Percentiles rank a stretch among this genome's conserved stretches.
Conservation (phyloP, 2,888 invertebrate species). For the Drosophila peninsularis region DNA sequence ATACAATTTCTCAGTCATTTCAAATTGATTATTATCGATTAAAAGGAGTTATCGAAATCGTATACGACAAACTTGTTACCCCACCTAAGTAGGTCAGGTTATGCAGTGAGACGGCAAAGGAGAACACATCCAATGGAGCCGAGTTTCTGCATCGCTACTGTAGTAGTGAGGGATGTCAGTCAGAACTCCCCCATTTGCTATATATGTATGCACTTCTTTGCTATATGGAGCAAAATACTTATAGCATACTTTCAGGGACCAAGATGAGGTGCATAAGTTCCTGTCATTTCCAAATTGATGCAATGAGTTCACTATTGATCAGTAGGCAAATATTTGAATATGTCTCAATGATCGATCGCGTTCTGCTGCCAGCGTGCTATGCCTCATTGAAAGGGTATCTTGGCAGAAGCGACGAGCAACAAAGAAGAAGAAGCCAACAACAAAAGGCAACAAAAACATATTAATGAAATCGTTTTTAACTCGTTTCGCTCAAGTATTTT, state of each 20-base stretch:
- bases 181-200: too few relatives aligned
- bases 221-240: neutral
- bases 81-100: too few relatives aligned
- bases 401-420: constrained; percentile 36
- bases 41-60: too few relatives aligned
- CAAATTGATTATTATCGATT: too few relatives aligned
- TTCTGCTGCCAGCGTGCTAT: neutral
- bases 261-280: neutral
- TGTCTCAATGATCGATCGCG: neutral
- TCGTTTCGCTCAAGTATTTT: constrained; percentile 78
- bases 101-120: too few relatives aligned
- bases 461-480: constrained; percentile 80
- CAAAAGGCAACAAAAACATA: constrained; percentile 63
- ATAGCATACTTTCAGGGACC: constrained; percentile 50
- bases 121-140: too few relatives aligned
- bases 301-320: neutral
- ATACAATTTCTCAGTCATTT: too few relatives aligned
- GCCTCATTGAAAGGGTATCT: constrained; percentile 32
- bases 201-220: neutral
- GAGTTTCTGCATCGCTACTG: too few relatives aligned
- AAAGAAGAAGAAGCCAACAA: constrained; percentile 41
- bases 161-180: too few relatives aligned
- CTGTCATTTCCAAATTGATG: neutral
- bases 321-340: neutral
- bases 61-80: too few relatives aligned